Conservation (phyloP, 2,888 invertebrate genomes). For the Lapara coniferarum region DNA sequence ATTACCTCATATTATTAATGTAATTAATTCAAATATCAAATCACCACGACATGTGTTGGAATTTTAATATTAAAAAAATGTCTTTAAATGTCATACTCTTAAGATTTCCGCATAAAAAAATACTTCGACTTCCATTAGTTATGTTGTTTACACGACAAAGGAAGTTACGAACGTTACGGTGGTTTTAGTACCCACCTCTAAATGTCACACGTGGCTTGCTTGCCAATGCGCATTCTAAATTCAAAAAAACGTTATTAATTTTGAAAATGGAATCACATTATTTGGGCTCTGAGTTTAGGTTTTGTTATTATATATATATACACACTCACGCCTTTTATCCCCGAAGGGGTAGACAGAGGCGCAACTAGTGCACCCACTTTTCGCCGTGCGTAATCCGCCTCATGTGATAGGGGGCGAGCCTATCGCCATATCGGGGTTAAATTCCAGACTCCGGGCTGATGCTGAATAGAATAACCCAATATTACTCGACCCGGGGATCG, state of each 20-base stretch:
- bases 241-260: not conserved
- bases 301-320: not conserved
- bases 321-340: too few species aligned
- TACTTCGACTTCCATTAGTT: conserved; percentile 40
- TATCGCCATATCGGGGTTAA: too few species aligned
- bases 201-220: conserved; percentile 31
- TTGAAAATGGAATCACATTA: not conserved
- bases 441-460: too few species aligned
- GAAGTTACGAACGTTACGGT: conserved; percentile 40
- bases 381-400: too few species aligned
- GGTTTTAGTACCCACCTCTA: conserved; percentile 34
- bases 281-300: not conserved
- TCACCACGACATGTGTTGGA: not conserved
- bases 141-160: conserved; percentile 38
- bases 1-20: too few species aligned
- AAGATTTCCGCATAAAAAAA: not conserved
- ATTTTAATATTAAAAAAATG: not conserved
- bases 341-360: too few species aligned
- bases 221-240: conserved; percentile 7
- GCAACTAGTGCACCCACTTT: too few species aligned
- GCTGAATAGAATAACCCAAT: too few species aligned
- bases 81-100: not conserved
- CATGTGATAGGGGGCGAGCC: too few species aligned
- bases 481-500: too few species aligned
- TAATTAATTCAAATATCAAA: too few species aligned